Evolutionary conservation across 2,888 invertebrate species (phyloP).

Genomic region (Dryococelus australis): DNA sequence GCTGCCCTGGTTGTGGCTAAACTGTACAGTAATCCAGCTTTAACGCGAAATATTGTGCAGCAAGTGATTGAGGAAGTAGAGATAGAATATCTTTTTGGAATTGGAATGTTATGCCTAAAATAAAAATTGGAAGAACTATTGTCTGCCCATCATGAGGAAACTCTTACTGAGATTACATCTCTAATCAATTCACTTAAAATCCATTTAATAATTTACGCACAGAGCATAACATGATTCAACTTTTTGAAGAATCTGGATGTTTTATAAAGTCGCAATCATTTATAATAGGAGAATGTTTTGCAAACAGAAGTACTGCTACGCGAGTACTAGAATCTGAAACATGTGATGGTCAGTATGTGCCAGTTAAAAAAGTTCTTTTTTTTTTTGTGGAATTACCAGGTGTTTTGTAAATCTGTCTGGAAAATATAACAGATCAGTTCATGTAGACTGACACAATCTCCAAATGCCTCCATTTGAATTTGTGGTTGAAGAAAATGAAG

Average conservation of each 20-base stretch:
- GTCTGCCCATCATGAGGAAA: not conserved
- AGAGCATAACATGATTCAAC: not conserved
- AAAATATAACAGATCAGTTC: not conserved
- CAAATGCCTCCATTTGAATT: not conserved
- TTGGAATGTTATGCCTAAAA: not conserved
- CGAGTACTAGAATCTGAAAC: not conserved
- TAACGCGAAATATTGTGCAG: not conserved
- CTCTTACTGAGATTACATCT: not conserved
- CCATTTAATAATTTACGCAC: not conserved
- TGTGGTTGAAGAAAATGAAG: not conserved
- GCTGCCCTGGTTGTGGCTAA: not conserved
- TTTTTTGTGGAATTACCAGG: not conserved
- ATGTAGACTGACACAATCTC: not conserved
- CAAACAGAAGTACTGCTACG: not conserved
- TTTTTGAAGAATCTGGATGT: slow-evolving; percentile 3
- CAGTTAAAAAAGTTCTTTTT: not conserved
- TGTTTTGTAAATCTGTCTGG: not conserved
- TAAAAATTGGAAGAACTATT: not conserved
- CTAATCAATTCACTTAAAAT: not conserved
- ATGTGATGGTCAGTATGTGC: not conserved
- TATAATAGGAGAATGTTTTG: not conserved
- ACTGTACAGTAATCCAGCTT: not conserved
- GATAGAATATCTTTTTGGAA: not conserved
- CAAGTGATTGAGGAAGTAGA: not conserved
- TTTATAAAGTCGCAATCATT: not conserved